These are phyloP conservation scores for Moxostoma hubbsi DNA, from an alignment of 2,797 vertebrate species.

Conservation along the genomic window DNA sequence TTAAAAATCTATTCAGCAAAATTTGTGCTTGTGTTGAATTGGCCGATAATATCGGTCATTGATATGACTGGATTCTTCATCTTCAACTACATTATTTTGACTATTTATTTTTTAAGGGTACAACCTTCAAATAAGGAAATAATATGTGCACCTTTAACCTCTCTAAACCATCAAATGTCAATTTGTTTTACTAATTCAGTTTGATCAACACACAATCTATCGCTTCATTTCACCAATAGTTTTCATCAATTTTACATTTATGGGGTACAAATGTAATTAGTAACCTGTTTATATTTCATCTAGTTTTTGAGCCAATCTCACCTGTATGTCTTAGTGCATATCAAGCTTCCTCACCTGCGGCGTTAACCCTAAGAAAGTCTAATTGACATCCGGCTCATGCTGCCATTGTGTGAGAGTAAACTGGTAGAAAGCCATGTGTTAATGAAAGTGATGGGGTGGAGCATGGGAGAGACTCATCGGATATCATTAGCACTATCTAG, in stretches of 20 bases:
- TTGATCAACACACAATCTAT: background rate
- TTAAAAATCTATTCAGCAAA: background rate
- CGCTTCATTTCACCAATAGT: too few relatives aligned
- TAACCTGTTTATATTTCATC: background rate
- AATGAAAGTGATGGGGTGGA: conserved; percentile 67
- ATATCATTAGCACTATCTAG: conserved; percentile 64
- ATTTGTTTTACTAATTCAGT: background rate
- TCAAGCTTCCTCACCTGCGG: conserved; percentile 26
- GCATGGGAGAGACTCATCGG: conserved; percentile 60
- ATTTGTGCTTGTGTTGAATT: too few relatives aligned
- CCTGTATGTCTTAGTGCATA: conserved; percentile 3
- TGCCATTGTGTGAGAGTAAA: conserved; percentile 60
- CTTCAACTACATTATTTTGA: too few relatives aligned
- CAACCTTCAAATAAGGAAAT: too few relatives aligned
- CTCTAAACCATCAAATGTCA: background rate
- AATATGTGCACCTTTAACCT: background rate
- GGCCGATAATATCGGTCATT: too few relatives aligned
- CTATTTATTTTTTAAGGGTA: too few relatives aligned
- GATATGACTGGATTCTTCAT: too few relatives aligned
- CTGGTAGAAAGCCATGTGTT: conserved; percentile 66
- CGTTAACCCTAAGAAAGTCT: conserved; percentile 56
- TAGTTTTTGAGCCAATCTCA: background rate
- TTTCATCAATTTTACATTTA: background rate
- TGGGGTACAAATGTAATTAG: background rate
- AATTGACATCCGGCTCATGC: conserved; percentile 69